Evolutionary conservation across 2,113 vertebrate genomes (phyloP), one percentile per base, ranked within the genome.

Genomic region (Oryzias woworae): DNA sequence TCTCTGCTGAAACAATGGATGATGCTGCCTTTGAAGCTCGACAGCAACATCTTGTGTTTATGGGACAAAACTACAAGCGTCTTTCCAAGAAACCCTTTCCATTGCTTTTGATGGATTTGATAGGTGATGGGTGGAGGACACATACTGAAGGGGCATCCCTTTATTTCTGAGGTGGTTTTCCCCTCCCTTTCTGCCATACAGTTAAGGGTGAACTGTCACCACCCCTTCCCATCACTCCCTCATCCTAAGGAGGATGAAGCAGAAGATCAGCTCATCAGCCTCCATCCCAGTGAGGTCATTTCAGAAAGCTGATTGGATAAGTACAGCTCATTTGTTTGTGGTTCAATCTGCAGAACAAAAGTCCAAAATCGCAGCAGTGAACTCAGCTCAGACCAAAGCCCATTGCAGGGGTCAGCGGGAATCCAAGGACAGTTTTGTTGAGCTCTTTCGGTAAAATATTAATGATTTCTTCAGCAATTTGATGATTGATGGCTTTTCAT

Each of bases 41-140:
- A 87, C 53, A 82, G 80, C 80, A 76, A 63, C 90, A 85, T 84
- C 90, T 88, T 70, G 88, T 89, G 90, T 78, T 79, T 31, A 46
- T 53, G 2, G 52, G 15, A 51, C 4, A 28, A 42, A 78, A 82
- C 55, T 89, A 62, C 86, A 88, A 44, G 55, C 36, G 49, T 22
- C 7, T 14, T 17, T 6, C 4, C 36, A 36, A 12, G 10, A 12
- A 36, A 12, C 2, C 10, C 0, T 36, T 36, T 36, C 10, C 8
- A 36, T 36, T 36, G 31, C 31, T 10, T 7, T 36, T 36, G 8
- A 36, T 36, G 36, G 36, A 36, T 36, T 36, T 12, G 17, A 52
- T 5, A 22, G 49, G 31, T 47, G 51, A 58, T 46, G 42, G 3
- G 44, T 53, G 69, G 70, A 48, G 47, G 24, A 52, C 41, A 42